Base-by-base conservation (phyloP, 1,140 invertebrate genomes). In the Orius insidiosus region DNA sequence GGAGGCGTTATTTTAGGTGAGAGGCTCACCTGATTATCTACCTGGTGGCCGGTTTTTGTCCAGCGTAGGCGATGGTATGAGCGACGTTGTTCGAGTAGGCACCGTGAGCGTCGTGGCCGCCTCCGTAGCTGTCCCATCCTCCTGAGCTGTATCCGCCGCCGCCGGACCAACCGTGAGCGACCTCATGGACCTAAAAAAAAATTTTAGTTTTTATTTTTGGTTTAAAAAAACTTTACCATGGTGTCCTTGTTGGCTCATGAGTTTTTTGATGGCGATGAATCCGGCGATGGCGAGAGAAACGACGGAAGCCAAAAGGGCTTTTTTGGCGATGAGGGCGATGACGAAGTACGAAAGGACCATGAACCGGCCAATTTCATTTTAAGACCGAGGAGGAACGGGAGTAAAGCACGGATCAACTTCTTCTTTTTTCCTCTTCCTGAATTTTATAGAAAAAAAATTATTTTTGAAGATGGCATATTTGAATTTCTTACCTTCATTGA, bases 241-340 rank as follows among this genome's bases (percentile, higher is more conserved):
- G 47, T 46, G 45, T n/a, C 14, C 30, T 5, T 15, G 15, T 10
- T 54, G 47, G 3, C 57, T 49, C 58, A 68, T 61, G 1, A 71
- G 55, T n/a, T 69, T 63, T 48, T 64, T 68, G 39, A 74, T 54
- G 11, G 67, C 68, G 47, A 73, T 60, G 57, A 74, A 74, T 2
- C 66, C 69, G 5, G 72, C 74, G n/a, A 78, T 67, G 52, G 69
- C 66, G 49, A 77, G 65, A 3, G 75, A 75, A 15, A 77, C 60
- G 34, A 77, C 52, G 3, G 71, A 73, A 7, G 69, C 67, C 45
- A 75, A 52, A 51, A 78, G 63, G 41, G 75, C 75, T 54, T 76
- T 77, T 64, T 78, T 77, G 53, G 75, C 75, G 53, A 77, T 58
- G 35, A 77, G 59, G 24, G 67, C 66, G 46, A 75, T 67, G 19